These are phyloP conservation scores for Mesorhabditis sp. DNA, from an alignment of 2,888 invertebrate genomes.

Conservation along the genomic window DNA sequence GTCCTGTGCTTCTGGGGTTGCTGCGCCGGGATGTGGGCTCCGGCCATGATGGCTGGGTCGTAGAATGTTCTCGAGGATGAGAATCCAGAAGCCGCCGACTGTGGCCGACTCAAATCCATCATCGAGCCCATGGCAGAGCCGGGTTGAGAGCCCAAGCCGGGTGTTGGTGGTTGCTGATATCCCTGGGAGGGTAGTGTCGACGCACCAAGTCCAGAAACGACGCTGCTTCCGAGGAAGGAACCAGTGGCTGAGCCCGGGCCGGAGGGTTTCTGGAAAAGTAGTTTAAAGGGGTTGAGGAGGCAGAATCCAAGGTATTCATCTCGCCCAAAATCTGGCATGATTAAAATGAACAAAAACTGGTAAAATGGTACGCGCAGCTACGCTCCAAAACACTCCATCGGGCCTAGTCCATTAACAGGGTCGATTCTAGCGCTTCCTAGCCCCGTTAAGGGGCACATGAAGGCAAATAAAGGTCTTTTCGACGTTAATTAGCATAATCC, in stretches of 20 bases:
- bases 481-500: no score
- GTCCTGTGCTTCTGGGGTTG: neutral
- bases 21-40: slow-evolving; percentile 26
- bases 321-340: no score
- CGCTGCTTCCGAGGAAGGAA: neutral
- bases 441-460: no score
- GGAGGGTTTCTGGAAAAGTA: neutral
- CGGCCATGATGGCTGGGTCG: slow-evolving; percentile 49
- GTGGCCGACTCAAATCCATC: slow-evolving; percentile 19
- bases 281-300: slow-evolving; percentile 12
- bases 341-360: no score
- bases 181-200: slow-evolving; percentile 12
- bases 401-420: no score
- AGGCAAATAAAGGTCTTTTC: no score
- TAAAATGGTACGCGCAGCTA: no score
- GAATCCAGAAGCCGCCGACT: slow-evolving; percentile 18
- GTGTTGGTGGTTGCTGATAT: slow-evolving; percentile 10
- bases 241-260: neutral
- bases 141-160: slow-evolving; percentile 9
- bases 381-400: no score
- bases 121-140: slow-evolving; percentile 6
- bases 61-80: slow-evolving; percentile 11
- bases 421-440: no score
- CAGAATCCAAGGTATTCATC: no score
- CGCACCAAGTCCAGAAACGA: neutral